phyloP scores from a whole-genome alignment of 2,113 vertebrate genomes.

The Tachycineta bicolor region DNA sequence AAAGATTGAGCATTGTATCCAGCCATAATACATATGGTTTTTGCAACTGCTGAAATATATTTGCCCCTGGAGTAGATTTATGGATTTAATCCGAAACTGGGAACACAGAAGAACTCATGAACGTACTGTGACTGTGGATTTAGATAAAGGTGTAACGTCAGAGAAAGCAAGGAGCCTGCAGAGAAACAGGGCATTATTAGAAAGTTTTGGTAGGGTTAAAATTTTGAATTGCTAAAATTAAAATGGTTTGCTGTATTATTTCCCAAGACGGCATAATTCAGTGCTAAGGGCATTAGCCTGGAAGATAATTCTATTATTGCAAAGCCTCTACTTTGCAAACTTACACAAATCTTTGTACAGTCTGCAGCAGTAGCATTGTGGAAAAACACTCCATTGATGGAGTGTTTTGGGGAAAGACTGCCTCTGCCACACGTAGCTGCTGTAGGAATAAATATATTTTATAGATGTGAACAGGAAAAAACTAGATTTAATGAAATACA shows the following conservation, averaged over 20 bases:
- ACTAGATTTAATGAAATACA: neutral
- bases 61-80: neutral
- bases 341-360: neutral
- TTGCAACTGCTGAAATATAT: neutral
- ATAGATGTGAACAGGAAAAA: neutral
- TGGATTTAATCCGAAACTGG: neutral
- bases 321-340: neutral
- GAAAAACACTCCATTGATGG: neutral
- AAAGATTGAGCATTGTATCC: neutral
- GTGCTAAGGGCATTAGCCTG: neutral
- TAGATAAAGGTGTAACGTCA: neutral
- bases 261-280: neutral
- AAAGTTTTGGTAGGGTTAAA: neutral
- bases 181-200: neutral
- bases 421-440: neutral
- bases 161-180: neutral
- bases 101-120: rapidly evolving
- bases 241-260: neutral
- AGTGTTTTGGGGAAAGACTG: neutral
- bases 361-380: neutral
- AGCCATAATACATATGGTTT: rapidly evolving
- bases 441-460: neutral
- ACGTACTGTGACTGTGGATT: neutral
- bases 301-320: neutral
- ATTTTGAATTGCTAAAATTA: neutral